Conservation (phyloP, 2,888 invertebrate species). For the Orthosia cruda region DNA sequence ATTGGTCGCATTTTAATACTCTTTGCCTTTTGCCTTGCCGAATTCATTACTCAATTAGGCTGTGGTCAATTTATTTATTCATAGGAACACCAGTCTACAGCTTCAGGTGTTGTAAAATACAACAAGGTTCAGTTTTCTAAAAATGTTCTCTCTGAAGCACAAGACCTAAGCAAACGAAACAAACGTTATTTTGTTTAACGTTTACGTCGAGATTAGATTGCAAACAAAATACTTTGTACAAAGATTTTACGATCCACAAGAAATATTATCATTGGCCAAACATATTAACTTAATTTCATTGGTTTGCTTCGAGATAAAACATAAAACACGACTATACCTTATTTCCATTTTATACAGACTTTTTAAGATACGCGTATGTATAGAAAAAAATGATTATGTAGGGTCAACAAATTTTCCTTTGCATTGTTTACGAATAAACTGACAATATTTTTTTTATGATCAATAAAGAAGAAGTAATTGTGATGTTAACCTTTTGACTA, state of each 20-base stretch:
- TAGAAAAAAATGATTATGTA: too few species aligned
- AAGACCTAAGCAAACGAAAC: neutral
- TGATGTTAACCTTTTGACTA: too few species aligned
- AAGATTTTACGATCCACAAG: slow-evolving; percentile 14
- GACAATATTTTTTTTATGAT: neutral
- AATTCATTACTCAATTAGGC: too few species aligned
- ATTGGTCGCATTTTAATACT: too few species aligned
- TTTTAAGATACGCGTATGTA: too few species aligned
- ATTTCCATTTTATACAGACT: too few species aligned
- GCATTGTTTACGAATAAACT: neutral
- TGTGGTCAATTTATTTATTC: too few species aligned
- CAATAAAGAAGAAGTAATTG: too few species aligned
- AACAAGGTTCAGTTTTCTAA: too few species aligned
- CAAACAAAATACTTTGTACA: neutral
- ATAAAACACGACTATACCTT: slow-evolving; percentile 44
- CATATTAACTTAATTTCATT: slow-evolving; percentile 39
- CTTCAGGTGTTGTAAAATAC: too few species aligned
- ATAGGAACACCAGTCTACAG: too few species aligned
- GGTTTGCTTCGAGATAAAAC: slow-evolving; percentile 37
- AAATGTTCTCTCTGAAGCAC: neutral
- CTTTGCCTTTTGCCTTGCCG: too few species aligned
- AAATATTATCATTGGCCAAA: slow-evolving; percentile 49
- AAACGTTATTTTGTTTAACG: slow-evolving; percentile 3
- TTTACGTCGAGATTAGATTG: slow-evolving; percentile 5
- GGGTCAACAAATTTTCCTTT: slow-evolving; percentile 9